Conservation (phyloP, 1,140 invertebrate species). For the Drosophila seguyi region DNA sequence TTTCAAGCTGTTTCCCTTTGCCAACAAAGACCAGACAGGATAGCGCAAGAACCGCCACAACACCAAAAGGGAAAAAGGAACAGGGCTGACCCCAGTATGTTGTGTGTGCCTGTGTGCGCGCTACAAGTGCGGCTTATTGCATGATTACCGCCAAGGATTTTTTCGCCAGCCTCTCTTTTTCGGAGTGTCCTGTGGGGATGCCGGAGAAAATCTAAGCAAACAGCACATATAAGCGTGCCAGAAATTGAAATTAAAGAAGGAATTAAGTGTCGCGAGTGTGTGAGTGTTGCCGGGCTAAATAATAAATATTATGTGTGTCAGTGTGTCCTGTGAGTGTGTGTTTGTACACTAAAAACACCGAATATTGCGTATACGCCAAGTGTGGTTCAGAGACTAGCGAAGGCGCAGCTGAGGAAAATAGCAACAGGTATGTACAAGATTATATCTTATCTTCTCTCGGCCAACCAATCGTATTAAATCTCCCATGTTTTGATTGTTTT, state of each 20-base stretch:
- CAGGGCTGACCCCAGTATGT: slow-evolving; percentile 34
- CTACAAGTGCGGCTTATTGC: slow-evolving; percentile 74
- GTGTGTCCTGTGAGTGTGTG: slow-evolving; percentile 25
- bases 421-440: slow-evolving; percentile 59
- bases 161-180: slow-evolving; percentile 24
- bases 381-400: not conserved
- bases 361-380: slow-evolving; percentile 55
- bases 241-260: slow-evolving; percentile 75
- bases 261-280: slow-evolving; percentile 64
- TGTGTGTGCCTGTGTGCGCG: slow-evolving; percentile 9
- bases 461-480: not conserved
- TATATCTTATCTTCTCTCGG: not conserved
- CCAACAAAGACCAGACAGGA: slow-evolving; percentile 22
- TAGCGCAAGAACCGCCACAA: slow-evolving; percentile 1
- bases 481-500: not conserved
- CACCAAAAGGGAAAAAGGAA: slow-evolving; percentile 10
- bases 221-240: slow-evolving; percentile 67
- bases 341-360: slow-evolving; percentile 24
- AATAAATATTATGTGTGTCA: slow-evolving; percentile 29
- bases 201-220: slow-evolving; percentile 42
- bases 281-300: slow-evolving; percentile 25
- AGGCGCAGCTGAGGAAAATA: not conserved
- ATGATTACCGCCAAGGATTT: slow-evolving; percentile 58
- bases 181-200: slow-evolving; percentile 7
- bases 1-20: slow-evolving; percentile 80